A percentile compares a stretch with the other conserved stretches of the same genome.
These are phyloP conservation scores for Hystrix brachyura DNA, from an alignment of 2,113 vertebrate species.

Conservation along the genomic window DNA sequence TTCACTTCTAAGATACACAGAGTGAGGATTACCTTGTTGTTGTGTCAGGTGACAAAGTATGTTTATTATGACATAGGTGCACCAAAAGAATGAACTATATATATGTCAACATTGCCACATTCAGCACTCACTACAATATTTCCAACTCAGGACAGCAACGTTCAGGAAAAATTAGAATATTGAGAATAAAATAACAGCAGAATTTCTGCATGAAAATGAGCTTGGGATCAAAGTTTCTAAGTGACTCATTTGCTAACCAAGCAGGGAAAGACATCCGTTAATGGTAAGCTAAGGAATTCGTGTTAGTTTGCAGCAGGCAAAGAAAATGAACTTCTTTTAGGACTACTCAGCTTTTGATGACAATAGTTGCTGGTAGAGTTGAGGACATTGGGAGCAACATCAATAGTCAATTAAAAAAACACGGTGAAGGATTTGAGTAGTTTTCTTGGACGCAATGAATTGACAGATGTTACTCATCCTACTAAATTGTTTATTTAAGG, in stretches of 20 bases:
- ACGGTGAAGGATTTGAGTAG: slow-evolving; percentile 4
- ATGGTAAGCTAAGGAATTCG: slow-evolving; percentile 24
- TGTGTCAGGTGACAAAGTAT: not conserved
- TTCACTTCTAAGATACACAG: not conserved
- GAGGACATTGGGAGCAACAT: not conserved
- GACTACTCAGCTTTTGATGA: not conserved
- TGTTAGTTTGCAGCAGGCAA: not conserved
- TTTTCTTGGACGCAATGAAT: slow-evolving; percentile 43
- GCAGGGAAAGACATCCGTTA: not conserved
- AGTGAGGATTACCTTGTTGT: slow-evolving; percentile 9
- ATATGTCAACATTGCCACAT: not conserved
- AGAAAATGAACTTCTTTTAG: slow-evolving; percentile 55
- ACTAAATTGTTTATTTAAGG: not conserved
- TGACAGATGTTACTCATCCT: slow-evolving; percentile 11
- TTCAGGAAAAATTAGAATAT: not conserved
- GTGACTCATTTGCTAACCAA: not conserved
- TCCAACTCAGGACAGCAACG: slow-evolving; percentile 2
- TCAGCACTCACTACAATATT: not conserved
- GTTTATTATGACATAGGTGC: not conserved
- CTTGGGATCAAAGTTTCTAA: slow-evolving; percentile 18
- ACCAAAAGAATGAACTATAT: not conserved
- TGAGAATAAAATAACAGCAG: not conserved
- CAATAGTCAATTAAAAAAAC: not conserved
- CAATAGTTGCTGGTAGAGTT: not conserved
- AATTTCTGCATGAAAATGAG: slow-evolving; percentile 16